Conservation (phyloP, 2,797 vertebrate species). For the Leptodactylus fallax region DNA sequence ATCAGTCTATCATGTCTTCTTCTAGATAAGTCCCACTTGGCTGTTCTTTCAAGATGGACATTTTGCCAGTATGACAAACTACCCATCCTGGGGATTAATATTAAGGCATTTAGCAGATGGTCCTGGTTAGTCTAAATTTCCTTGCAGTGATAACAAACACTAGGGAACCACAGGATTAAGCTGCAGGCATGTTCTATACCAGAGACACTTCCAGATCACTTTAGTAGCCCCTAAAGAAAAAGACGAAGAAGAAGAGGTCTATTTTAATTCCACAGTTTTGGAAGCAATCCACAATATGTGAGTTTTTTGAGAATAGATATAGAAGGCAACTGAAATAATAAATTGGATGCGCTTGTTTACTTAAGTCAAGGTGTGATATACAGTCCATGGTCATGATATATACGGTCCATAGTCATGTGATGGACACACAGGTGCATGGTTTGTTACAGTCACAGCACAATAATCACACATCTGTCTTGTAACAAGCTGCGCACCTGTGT, state of each 20-base stretch:
- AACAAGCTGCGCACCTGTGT: no score
- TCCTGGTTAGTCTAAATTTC: slow-evolving; percentile 61
- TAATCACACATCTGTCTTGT: no score
- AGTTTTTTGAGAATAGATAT: slow-evolving; percentile 42
- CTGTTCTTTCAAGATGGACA: slow-evolving; percentile 29
- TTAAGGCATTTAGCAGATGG: slow-evolving; percentile 46
- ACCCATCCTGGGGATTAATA: slow-evolving; percentile 33
- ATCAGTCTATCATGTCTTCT: slow-evolving; percentile 43
- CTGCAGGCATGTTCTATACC: slow-evolving; percentile 57
- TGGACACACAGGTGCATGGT: no score
- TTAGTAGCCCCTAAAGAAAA: slow-evolving; percentile 36
- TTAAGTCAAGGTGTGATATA: not conserved
- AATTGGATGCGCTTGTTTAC: slow-evolving; percentile 16
- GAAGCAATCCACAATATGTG: slow-evolving; percentile 17
- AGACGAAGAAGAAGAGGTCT: not conserved
- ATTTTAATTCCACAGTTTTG: slow-evolving; percentile 46
- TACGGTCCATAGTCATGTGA: no score
- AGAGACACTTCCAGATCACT: slow-evolving; percentile 52
- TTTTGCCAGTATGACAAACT: slow-evolving; percentile 54
- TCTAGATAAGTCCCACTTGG: slow-evolving; percentile 26
- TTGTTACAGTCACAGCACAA: no score
- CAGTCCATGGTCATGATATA: no score
- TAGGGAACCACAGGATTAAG: slow-evolving; percentile 51
- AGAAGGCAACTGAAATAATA: slow-evolving; percentile 28
- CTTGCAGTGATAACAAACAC: slow-evolving; percentile 53